Base-by-base conservation (phyloP, 2,888 invertebrate genomes). In the Agrilus cyanescens region DNA sequence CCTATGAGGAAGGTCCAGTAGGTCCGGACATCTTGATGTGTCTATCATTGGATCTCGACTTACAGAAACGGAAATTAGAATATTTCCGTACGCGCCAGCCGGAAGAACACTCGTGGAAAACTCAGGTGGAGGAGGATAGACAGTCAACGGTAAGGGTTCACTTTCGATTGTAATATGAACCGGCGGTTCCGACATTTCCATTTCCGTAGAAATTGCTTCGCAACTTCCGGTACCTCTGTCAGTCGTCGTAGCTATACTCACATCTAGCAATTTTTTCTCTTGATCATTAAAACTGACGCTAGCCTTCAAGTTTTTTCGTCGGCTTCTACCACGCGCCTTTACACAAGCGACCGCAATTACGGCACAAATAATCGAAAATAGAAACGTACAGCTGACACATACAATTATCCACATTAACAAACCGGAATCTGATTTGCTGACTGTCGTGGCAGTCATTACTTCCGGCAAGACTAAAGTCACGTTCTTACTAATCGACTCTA, bases 251-350 rank as follows among this genome's bases (percentile, higher is more conserved):
- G 81, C 80, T 31, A 81, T 80, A 51, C 87, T 87, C 13, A 86
- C 78, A 53, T 88, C 87, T 48, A 89, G 69, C 44, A 89, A 70
- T 58, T 87, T 86, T 65, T 89, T 88, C 59, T 89, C 88, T 68
- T 89, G 89, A 57, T 89, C 89, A 37, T 84, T 86, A 59, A 86
- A 86, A 60, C 86, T 87, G 2, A 84, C 76, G 63, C 85, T 85
- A 36, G 81, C 78, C 56, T 85, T 85, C 43, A 84, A 74, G 33
- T 83, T 83, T 49, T 82, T 78, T 56, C 75, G 75, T 41, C 74
- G 72, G 37, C 74, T 69, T 1, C 72, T 67, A 43, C 72, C 69
- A 3, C 73, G 67, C 12, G 70, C 66, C 2, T 71, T 67, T 65
- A 71, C 68, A 71, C 63, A 76, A 51, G 73, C 74, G 46, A 73